Base-by-base conservation (phyloP, 2,113 vertebrate species). In the Drymodes brunneopygia region DNA sequence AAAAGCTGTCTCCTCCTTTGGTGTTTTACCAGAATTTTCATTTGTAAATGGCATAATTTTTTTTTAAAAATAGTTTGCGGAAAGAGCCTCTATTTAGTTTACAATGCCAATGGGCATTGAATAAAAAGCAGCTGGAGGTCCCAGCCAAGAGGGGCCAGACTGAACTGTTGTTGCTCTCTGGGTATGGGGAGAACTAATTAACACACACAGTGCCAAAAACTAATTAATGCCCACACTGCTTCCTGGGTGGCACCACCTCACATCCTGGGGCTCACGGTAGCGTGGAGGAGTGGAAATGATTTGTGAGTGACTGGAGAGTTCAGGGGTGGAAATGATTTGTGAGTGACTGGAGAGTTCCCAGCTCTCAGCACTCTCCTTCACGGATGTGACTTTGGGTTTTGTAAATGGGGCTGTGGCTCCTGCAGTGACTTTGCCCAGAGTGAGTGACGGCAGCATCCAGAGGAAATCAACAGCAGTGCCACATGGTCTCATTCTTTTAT, bases 251-350 rank as follows among this genome's bases (percentile, higher is more conserved):
- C 78, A 80, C 62, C 4, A 5, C 65, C 70, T 77, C 57, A 31
- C 62, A 91, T 58, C 33, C 48, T 38, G 62, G 45, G 61, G 54
- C 62, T 92, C 12, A 40, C 0, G 0, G 31, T 40, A 22, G 82
- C 0, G 0, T 4, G 36, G 40, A 7, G 4, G 8, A 35, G 23
- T 57, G 29, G 56, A 66, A 81, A 62, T 51, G 47, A 85, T 93
- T 95, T 75, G 85, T 82, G 88, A 85, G 74, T 36, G 81, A 66
- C 69, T 38, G 14, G 72, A 79, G 89, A 75, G 11, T 69, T 88
- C 44, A 14, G 25, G 44, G 7, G 6, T 62, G 35, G 74, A 65
- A 65, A 45, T 29, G 40, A 71, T 91, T 93, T 82, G 79, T 81
- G 80, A 88, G 66, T 48, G 83, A 67, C 57, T 40, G 11, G 53